Conservation (phyloP, 2,888 invertebrate genomes). For the Caenorhabditis sp. region DNA sequence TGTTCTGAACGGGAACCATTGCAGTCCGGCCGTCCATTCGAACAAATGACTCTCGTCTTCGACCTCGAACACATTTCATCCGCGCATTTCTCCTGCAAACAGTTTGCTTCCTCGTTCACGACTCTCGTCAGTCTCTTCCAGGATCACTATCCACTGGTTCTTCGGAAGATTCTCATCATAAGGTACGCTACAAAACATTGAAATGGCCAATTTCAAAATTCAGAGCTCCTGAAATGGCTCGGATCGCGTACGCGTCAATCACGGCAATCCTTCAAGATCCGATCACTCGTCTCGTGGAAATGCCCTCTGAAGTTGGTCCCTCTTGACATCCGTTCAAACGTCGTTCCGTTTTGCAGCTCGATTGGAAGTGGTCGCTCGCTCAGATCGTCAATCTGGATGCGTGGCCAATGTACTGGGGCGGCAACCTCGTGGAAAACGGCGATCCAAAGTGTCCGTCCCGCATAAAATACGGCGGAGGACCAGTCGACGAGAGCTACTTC, state of each 20-base stretch:
- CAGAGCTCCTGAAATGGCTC: slow-evolving; percentile 78
- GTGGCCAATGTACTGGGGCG: slow-evolving; percentile 79
- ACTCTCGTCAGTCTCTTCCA: slow-evolving; percentile 78
- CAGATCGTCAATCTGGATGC: slow-evolving; percentile 75
- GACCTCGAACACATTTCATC: slow-evolving; percentile 77
- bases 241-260: slow-evolving; percentile 77
- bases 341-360: too few species aligned
- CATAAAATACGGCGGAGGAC: slow-evolving; percentile 74
- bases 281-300: slow-evolving; percentile 77
- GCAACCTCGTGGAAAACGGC: slow-evolving; percentile 72
- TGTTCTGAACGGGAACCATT: slow-evolving; percentile 8
- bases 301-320: slow-evolving; percentile 76
- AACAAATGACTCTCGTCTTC: slow-evolving; percentile 78
- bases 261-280: slow-evolving; percentile 75
- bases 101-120: slow-evolving; percentile 78
- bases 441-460: slow-evolving; percentile 73
- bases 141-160: slow-evolving; percentile 78
- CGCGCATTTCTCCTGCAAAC: slow-evolving; percentile 77
- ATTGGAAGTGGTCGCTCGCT: slow-evolving; percentile 76
- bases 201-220: too few species aligned
- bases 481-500: slow-evolving; percentile 77
- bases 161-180: slow-evolving; percentile 78
- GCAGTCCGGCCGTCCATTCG: slow-evolving; percentile 76
- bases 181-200: slow-evolving; percentile 50
- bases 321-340: too few species aligned